A percentile compares a stretch with the other conserved stretches of the same genome.
Evolutionary conservation across 1,140 invertebrate species (phyloP).

Genomic region (Drosophila murphyi): DNA sequence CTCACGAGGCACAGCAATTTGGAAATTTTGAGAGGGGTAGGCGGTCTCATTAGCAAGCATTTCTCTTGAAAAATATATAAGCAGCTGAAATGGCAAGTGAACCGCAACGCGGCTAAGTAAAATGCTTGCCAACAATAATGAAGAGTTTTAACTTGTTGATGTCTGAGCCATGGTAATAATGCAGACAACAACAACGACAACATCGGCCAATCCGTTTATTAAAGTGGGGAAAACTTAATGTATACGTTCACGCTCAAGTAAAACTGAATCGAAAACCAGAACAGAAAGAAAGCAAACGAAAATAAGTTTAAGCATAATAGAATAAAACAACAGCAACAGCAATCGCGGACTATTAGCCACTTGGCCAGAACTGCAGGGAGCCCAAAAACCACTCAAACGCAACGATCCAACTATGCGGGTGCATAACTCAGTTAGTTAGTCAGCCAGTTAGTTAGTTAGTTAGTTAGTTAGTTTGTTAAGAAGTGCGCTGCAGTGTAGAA

Average conservation of each 20-base stretch:
- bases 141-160: constrained; percentile 79
- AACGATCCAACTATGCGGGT: constrained; percentile 42
- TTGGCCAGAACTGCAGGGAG: constrained; percentile 51
- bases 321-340: constrained; percentile 51
- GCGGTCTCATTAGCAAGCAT: constrained; percentile 5
- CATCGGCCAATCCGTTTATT: constrained; percentile 64
- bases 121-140: constrained; percentile 59
- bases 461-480: constrained; percentile 34
- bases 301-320: constrained; percentile 39
- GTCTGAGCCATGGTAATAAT: constrained; percentile 34
- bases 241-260: constrained; percentile 79
- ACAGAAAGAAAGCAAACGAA: constrained; percentile 51
- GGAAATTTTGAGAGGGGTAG: background rate
- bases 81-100: constrained; percentile 64
- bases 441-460: background rate
- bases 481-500: constrained; percentile 55
- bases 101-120: constrained; percentile 64
- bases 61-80: constrained; percentile 41
- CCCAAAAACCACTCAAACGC: constrained; percentile 63
- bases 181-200: constrained; percentile 14
- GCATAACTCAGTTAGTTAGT: constrained; percentile 18
- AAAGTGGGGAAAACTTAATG: constrained; percentile 77
- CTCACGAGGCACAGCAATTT: background rate
- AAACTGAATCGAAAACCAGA: constrained; percentile 70
- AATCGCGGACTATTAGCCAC: constrained; percentile 35